A percentile compares a stretch with the other conserved stretches of the same genome.
Conservation (phyloP, 2,888 invertebrate genomes). For the Diadromus collaris region DNA sequence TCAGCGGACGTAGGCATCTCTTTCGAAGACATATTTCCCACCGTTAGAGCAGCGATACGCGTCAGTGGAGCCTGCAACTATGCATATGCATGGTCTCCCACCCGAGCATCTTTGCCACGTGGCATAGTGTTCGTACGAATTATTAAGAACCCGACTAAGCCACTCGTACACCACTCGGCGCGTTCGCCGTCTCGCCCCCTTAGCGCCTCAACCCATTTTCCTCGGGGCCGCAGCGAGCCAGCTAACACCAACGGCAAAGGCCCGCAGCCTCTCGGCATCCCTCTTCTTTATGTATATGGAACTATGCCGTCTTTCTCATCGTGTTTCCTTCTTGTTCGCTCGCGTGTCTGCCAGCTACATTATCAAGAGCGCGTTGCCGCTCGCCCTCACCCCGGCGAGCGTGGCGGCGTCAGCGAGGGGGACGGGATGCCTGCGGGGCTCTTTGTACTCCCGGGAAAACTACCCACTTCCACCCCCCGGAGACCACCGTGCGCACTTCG, state of each 20-base stretch:
- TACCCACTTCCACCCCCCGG: constrained; percentile 53
- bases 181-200: constrained; percentile 33
- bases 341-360: constrained; percentile 66
- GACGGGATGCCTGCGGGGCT: constrained; percentile 53
- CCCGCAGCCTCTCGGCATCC: constrained; percentile 11
- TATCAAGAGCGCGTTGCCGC: constrained; percentile 69
- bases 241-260: constrained; percentile 49
- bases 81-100: constrained; percentile 11
- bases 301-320: constrained; percentile 26
- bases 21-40: constrained; percentile 1
- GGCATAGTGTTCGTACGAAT: constrained; percentile 69
- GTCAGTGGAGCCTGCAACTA: constrained; percentile 6
- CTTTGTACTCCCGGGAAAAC: constrained; percentile 60
- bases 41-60: neutral
- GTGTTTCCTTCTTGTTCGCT: constrained; percentile 43
- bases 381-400: constrained; percentile 60
- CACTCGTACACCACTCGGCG: constrained; percentile 67
- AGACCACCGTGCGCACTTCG: constrained; percentile 49
- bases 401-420: constrained; percentile 56
- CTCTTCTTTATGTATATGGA: constrained; percentile 20
- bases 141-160: constrained; percentile 75
- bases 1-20: neutral
- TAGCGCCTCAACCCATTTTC: constrained; percentile 47
- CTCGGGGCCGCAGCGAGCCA: constrained; percentile 35
- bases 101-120: constrained; percentile 41